Percentiles rank a stretch among this genome's conserved stretches.
Conservation (phyloP, 92 coral and sea anemone genomes). For the Porites rus region DNA sequence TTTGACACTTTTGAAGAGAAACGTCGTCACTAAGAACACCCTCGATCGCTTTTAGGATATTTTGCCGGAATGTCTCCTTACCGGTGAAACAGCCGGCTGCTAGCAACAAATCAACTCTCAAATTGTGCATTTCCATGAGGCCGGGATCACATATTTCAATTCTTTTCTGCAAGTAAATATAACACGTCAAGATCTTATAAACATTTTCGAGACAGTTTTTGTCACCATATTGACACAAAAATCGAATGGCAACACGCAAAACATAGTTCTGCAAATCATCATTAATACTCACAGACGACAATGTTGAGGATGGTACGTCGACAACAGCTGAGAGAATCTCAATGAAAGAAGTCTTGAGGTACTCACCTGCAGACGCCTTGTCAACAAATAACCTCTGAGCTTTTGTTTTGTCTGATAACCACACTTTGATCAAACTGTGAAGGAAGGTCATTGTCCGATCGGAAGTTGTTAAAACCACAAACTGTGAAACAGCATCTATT, state of each 20-base stretch:
- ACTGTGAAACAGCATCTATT: constrained; percentile 9
- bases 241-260: constrained; percentile 4
- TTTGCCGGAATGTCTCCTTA: too few relatives aligned
- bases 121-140: too few relatives aligned
- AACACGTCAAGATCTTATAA: too few relatives aligned
- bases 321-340: neutral
- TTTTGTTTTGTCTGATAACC: neutral
- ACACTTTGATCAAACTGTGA: neutral
- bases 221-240: constrained; percentile 5
- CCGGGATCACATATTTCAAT: too few relatives aligned
- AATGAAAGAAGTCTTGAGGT: neutral
- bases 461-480: neutral
- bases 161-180: too few relatives aligned
- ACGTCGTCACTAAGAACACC: too few relatives aligned
- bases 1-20: too few relatives aligned
- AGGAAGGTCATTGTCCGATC: neutral
- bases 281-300: neutral
- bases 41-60: too few relatives aligned
- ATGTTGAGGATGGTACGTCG: neutral
- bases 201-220: neutral
- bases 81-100: too few relatives aligned
- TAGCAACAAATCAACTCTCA: too few relatives aligned
- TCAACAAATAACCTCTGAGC: neutral
- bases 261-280: constrained; percentile 15
- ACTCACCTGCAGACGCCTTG: constrained; percentile 1